Evolutionary conservation across 2,113 vertebrate genomes (phyloP).

Genomic region (Bufo gargarizans): DNA sequence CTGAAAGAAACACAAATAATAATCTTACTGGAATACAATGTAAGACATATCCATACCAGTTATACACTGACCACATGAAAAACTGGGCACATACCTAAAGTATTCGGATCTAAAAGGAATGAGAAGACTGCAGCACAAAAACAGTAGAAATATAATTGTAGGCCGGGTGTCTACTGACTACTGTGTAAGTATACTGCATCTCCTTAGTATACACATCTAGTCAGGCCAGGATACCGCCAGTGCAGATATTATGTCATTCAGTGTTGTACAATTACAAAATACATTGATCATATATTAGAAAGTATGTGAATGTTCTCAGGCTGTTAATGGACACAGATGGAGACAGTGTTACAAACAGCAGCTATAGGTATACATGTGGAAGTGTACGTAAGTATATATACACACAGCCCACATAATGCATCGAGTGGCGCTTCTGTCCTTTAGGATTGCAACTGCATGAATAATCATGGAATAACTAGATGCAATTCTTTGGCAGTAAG

Average conservation of each 20-base stretch:
- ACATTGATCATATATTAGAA: not conserved
- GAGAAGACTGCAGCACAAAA: slow-evolving; percentile 64
- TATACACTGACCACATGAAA: slow-evolving; percentile 71
- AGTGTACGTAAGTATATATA: not conserved
- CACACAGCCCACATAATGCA: not conserved
- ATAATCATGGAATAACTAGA: not conserved
- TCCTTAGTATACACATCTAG: not conserved
- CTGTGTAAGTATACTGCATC: not conserved
- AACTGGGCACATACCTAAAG: slow-evolving; percentile 59
- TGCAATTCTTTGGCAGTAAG: slow-evolving; percentile 18
- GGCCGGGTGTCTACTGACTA: not conserved
- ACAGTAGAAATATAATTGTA: slow-evolving; percentile 51
- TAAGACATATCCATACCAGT: slow-evolving; percentile 47
- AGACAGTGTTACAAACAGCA: not conserved
- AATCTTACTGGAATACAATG: slow-evolving; percentile 23
- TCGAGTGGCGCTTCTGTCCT: not conserved
- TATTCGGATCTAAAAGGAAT: slow-evolving; percentile 67
- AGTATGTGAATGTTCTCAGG: not conserved
- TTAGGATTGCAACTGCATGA: not conserved
- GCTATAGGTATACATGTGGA: not conserved
- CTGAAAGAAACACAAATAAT: slow-evolving; percentile 74
- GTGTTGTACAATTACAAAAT: not conserved
- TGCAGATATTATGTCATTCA: slow-evolving; percentile 11
- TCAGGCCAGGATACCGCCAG: not conserved
- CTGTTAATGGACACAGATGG: not conserved